phyloP scores from a whole-genome alignment of 2,797 vertebrate genomes.

The Morus bassanus region DNA sequence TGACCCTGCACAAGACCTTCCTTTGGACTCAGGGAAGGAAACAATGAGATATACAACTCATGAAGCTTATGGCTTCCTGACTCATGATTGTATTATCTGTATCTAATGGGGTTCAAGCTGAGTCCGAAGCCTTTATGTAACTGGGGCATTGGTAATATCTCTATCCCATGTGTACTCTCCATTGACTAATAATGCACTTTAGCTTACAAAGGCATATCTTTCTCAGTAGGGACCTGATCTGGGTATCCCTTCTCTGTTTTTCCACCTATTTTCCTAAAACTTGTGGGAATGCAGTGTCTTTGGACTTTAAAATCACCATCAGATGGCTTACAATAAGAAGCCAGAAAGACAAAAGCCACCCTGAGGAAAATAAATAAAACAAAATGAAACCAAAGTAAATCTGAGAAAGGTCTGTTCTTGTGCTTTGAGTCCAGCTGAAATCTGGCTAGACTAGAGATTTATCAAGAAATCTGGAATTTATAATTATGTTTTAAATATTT shows the following conservation, averaged over 20 bases:
- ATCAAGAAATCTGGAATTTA: not conserved
- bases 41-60: not conserved
- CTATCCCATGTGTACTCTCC: not conserved
- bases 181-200: not conserved
- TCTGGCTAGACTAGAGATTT: not conserved
- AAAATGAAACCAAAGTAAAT: not conserved
- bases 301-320: not conserved
- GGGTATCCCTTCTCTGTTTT: not conserved
- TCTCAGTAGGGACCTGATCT: not conserved
- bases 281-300: not conserved
- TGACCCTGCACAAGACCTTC: constrained; percentile 16
- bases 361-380: not conserved
- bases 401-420: not conserved
- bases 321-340: not conserved
- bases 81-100: not conserved
- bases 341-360: not conserved
- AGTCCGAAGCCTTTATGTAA: not conserved
- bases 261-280: not conserved
- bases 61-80: not conserved
- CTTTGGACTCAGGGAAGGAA: not conserved
- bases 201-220: not conserved
- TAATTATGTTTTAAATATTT: not conserved
- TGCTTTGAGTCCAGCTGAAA: not conserved
- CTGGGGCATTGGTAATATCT: not conserved
- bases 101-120: not conserved